Evolutionary conservation across 2,113 vertebrate genomes (phyloP), one percentile per base, ranked within the genome.

Genomic region (Cyanocitta stelleri): DNA sequence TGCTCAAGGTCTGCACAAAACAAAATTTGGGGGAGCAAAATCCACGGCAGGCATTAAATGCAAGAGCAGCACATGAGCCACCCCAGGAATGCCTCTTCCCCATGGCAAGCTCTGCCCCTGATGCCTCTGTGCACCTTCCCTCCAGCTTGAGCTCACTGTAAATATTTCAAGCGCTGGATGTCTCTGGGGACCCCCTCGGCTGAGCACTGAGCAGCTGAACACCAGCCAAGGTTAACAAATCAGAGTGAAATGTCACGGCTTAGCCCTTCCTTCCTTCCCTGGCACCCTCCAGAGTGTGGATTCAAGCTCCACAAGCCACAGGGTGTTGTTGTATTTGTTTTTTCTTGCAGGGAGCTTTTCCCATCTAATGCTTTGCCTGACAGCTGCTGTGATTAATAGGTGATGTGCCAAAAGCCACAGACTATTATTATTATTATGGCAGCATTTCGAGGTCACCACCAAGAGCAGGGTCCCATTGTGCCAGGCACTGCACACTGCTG

Each of bases 181-280:
- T 62, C 94, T 78, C 91, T 2, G 1, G 93, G 77, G 94, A 91
- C 66, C 56, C 61, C 74, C 39, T 92, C 41, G 1, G 48, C 88
- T 74, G 94, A 85, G 30, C 46, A 2, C 29, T 13, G 39, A n/a
- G 78, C 86, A 27, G 72, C 89, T 93, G 94, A 96, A 85, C 66
- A 12, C 17, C 89, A 94, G 94, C 94, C 94, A 94, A 89, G 91
- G 93, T 96, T 96, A 95, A 97, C 95, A 96, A 96, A 96, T 85
- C 62, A 44, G 87, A 96, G 89, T 55, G 80, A 96, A 96, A 97
- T 93, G 95, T 91, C 95, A 94, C 0, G 0, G 93, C 78, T 94
- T 79, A 94, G 77, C 91, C 95, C 94, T 89, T 87, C 95, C 95
- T 92, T 87, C 94, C 91, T 84, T 78, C 86, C 55, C 72, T 67